A percentile compares a stretch with the other conserved stretches of the same genome.
phyloP scores from a whole-genome alignment of 2,113 vertebrate species.

The Fukomys damarensis region DNA sequence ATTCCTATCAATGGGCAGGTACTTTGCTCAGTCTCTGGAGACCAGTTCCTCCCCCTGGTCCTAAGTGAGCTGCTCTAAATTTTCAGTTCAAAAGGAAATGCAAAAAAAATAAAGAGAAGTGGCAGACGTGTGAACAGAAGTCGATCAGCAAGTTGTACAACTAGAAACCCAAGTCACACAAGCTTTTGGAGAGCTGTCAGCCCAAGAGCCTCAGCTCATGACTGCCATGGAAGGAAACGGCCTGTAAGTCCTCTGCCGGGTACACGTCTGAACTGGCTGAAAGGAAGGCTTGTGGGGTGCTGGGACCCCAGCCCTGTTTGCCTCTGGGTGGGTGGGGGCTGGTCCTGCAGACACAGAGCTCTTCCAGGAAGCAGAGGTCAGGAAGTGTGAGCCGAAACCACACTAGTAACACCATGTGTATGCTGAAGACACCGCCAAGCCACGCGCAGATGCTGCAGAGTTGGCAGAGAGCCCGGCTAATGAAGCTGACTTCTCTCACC shows the following conservation, averaged over 20 bases:
- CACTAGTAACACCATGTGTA: too few relatives aligned
- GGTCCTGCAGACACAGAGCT: background rate
- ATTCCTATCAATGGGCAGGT: background rate
- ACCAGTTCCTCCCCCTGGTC: background rate
- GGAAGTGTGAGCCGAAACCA: background rate
- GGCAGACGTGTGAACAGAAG: background rate
- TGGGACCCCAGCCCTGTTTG: background rate
- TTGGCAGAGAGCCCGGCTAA: background rate
- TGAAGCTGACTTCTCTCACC: background rate
- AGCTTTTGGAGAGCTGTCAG: background rate
- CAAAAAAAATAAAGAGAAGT: background rate
- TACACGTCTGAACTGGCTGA: background rate
- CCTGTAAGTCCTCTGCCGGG: accelerated
- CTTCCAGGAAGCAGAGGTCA: background rate
- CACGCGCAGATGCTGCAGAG: accelerated
- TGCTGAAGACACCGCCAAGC: background rate
- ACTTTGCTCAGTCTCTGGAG: background rate
- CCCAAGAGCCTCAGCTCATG: background rate
- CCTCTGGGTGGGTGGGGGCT: too few relatives aligned
- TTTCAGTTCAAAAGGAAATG: background rate
- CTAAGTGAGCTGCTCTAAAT: background rate
- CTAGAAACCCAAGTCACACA: background rate
- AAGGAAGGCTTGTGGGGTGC: background rate
- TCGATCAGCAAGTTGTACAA: background rate
- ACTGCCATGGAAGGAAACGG: background rate